Evolutionary conservation across 2,797 vertebrate species (phyloP).

Genomic region (Ceryle rudis): DNA sequence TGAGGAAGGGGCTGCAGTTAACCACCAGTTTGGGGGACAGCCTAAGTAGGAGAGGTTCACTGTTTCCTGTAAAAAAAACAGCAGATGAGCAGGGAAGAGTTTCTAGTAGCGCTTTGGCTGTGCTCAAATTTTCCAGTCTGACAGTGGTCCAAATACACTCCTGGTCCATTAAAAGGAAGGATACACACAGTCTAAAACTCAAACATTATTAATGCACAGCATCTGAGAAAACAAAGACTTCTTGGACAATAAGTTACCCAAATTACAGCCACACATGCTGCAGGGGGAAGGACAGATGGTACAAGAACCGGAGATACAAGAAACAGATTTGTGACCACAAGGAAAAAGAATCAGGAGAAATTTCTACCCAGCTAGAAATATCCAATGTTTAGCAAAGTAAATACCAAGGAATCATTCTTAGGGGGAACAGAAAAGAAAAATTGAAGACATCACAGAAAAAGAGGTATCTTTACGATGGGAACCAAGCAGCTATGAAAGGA

Average conservation of each 20-base stretch:
- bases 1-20: not conserved
- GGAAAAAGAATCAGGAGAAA: constrained; percentile 58
- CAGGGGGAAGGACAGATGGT: constrained; percentile 68
- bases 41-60: not conserved
- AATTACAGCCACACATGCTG: constrained; percentile 70
- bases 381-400: constrained; percentile 44
- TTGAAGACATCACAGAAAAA: not conserved
- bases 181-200: constrained; percentile 1
- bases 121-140: constrained; percentile 11
- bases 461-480: not conserved
- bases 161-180: not conserved
- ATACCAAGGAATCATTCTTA: constrained; percentile 23
- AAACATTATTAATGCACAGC: not conserved
- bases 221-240: constrained; percentile 64
- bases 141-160: not conserved
- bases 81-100: not conserved
- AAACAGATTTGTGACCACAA: constrained; percentile 74
- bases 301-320: constrained; percentile 67
- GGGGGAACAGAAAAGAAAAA: not conserved
- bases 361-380: constrained; percentile 65
- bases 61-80: not conserved
- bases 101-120: not conserved
- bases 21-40: not conserved
- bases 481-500: constrained; percentile 11
- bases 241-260: constrained; percentile 70